phyloP scores from a whole-genome alignment of 1,140 invertebrate genomes.

The Laupala kohalensis region DNA sequence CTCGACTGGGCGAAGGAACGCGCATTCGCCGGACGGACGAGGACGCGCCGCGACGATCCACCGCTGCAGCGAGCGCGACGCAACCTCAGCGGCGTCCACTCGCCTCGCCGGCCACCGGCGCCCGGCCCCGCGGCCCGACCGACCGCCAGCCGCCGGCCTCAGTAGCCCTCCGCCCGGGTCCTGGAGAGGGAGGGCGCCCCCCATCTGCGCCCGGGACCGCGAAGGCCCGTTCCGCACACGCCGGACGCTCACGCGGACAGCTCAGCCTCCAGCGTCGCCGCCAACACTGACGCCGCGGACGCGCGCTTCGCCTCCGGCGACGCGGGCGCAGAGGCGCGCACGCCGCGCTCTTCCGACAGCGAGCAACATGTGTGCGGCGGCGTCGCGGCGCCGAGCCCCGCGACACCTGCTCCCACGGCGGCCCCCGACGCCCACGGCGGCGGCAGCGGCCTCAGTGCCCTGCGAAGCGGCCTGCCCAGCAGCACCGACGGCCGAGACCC shows the following conservation, averaged over 20 bases:
- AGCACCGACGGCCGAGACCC: neutral
- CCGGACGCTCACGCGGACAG: neutral
- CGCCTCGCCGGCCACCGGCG: too few species aligned
- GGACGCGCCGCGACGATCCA: neutral
- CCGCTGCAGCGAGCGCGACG: too few species aligned
- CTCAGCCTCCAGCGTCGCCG: neutral
- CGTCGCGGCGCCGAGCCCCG: too few species aligned
- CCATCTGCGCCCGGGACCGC: neutral
- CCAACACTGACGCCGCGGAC: constrained; percentile 2
- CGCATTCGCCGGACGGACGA: too few species aligned
- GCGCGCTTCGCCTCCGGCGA: too few species aligned
- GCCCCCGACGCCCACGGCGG: neutral
- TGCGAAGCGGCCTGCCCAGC: too few species aligned
- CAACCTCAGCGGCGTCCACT: neutral
- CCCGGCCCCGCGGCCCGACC: neutral
- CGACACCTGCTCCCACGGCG: neutral
- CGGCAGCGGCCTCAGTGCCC: too few species aligned
- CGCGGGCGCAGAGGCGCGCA: too few species aligned
- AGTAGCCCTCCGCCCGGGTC: neutral
- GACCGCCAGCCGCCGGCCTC: neutral
- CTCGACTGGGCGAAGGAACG: too few species aligned
- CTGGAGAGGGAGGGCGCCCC: neutral
- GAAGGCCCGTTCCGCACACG: too few species aligned
- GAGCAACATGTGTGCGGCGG: neutral
- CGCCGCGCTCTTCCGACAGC: constrained; percentile 3